Evolutionary conservation across 2,797 vertebrate genomes (phyloP).

Genomic region (Remorina albescens): DNA sequence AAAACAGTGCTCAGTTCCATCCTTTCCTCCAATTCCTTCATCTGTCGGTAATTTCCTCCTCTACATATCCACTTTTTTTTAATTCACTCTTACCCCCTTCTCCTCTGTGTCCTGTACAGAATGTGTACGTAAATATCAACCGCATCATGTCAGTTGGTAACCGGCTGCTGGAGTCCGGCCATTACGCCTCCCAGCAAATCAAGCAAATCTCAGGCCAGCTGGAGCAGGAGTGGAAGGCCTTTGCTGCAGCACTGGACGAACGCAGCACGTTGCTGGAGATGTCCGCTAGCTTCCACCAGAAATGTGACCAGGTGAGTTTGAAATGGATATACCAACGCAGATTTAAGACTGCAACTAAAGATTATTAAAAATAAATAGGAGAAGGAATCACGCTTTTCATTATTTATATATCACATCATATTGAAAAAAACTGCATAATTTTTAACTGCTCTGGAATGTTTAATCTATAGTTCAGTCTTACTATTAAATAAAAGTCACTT

Average conservation of each 20-base stretch:
- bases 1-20: background rate
- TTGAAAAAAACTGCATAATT: background rate
- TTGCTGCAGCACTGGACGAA: conserved; percentile 96
- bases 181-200: conserved; percentile 98
- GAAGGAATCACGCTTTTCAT: background rate
- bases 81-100: background rate
- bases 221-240: conserved; percentile 99
- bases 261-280: conserved; percentile 97
- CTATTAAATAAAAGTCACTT: background rate
- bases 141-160: conserved; percentile 99
- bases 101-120: conserved; percentile 77
- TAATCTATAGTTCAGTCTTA: background rate
- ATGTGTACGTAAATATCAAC: conserved; percentile 98
- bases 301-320: conserved; percentile 92
- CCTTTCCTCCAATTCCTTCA: background rate
- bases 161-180: conserved; percentile 95
- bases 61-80: background rate
- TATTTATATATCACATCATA: background rate
- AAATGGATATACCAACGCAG: background rate
- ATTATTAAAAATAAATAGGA: background rate
- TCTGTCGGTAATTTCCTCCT: background rate
- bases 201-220: conserved; percentile 97
- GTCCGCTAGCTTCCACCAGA: conserved; percentile 98
- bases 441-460: background rate
- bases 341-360: background rate